Base-by-base conservation (phyloP, 2,797 vertebrate species). In the Chrosomus eos region DNA sequence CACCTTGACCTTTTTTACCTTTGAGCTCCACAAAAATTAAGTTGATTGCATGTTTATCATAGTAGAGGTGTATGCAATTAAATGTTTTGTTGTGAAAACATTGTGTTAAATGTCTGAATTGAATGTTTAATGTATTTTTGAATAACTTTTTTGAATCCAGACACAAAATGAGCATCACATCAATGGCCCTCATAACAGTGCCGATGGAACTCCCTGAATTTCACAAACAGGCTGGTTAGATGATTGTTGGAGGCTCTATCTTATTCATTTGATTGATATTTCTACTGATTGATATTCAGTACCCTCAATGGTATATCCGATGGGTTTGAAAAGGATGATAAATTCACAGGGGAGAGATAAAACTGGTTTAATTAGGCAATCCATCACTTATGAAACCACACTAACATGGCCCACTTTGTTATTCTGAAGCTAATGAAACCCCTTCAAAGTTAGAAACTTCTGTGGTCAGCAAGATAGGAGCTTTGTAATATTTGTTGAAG, bases 261-360 rank as follows among this genome's bases (percentile, higher is more conserved):
- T 74, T 36, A 68, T 51, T 48, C 4, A 33, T 16, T 51, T 51
- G 2, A 36, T 67, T 16, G 0, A n/a, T 67, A 36, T 80, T 33
- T 51, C 64, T 64, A 64, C 58, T 79, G 21, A 67, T 80, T 53
- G 14, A 68, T 26, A 64, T 60, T 55, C 11, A 60, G n/a, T 19
- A 23, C 74, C 18, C 2, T 23, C 40, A 60, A 40, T 19, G 23
- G 13, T 10, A 18, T 28, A 45, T 79, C 8, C 1, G 4, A 19
- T 45, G 58, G 26, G 36, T 26, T 31, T 48, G 33, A 38, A 77
- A 60, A 2, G 1, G 40, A 66, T 45, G 3, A 79, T 45, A 31
- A 14, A 79, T 31, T 8, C 36, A 31, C 11, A 33, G 10, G 10
- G 58, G 58, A 40, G 21, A 79, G 40, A 66, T 78, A 28, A 62